Evolutionary conservation across 2,797 vertebrate species (phyloP).

Genomic region (Muscicapa striata): DNA sequence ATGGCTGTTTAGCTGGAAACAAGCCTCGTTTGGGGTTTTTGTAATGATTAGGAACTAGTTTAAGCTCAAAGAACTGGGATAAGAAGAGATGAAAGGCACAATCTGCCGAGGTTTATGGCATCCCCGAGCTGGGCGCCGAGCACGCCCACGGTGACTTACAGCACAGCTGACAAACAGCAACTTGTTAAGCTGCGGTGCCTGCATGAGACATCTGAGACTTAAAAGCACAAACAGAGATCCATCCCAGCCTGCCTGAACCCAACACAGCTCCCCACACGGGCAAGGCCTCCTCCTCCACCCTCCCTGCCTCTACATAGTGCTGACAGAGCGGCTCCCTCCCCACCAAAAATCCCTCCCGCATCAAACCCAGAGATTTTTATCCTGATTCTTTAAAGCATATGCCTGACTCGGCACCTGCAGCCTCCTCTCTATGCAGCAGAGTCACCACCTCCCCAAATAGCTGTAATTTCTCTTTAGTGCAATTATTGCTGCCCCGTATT

Average conservation of each 20-base stretch:
- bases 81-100: neutral
- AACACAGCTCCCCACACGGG: accelerated
- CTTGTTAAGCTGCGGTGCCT: constrained; percentile 2
- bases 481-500: constrained; percentile 56
- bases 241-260: neutral
- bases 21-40: neutral
- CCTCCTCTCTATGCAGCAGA: neutral
- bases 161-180: constrained; percentile 20
- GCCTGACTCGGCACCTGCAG: neutral
- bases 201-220: neutral
- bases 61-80: neutral
- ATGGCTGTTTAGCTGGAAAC: neutral
- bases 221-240: constrained; percentile 4
- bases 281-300: neutral
- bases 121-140: neutral
- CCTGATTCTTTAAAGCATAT: neutral
- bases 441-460: neutral
- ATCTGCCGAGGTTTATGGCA: neutral
- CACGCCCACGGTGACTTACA: neutral
- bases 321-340: neutral
- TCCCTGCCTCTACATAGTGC: neutral
- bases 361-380: neutral
- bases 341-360: neutral
- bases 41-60: neutral
- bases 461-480: constrained; percentile 40